Percentiles rank a stretch among this genome's conserved stretches.
Evolutionary conservation across 1,140 invertebrate genomes (phyloP).

Genomic region (Zeugodacus cucurbitae): DNA sequence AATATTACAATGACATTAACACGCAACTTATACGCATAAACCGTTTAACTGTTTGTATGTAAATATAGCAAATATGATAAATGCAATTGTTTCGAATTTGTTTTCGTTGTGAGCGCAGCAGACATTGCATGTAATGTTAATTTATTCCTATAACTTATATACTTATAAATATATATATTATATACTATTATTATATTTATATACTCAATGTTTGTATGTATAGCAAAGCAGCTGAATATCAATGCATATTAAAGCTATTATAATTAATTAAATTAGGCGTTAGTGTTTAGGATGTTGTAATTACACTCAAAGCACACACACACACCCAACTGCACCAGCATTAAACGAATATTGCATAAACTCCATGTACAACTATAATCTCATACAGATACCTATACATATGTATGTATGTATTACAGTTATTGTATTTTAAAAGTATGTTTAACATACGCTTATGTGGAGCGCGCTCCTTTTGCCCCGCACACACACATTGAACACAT

Average conservation of each 20-base stretch:
- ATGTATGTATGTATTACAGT: not conserved
- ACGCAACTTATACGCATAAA: not conserved
- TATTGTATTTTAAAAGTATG: not conserved
- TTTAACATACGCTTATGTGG: not conserved
- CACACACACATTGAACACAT: not conserved
- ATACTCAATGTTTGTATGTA: conserved; percentile 7
- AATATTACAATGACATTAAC: not conserved
- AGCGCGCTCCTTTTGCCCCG: not conserved
- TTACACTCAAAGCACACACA: not conserved
- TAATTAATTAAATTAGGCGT: not conserved
- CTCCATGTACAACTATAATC: not conserved
- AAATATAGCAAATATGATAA: conserved; percentile 8
- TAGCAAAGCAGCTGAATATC: not conserved
- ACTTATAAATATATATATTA: not conserved
- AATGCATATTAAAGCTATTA: not conserved
- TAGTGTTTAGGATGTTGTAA: conserved; percentile 11
- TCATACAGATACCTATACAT: not conserved
- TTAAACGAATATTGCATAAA: not conserved
- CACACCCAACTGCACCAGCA: not conserved
- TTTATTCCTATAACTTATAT: conserved; percentile 21
- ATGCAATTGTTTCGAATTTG: not conserved
- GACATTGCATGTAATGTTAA: not conserved
- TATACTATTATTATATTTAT: not conserved
- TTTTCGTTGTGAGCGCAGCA: not conserved
- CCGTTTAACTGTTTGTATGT: not conserved